Evolutionary conservation across 2,113 vertebrate genomes (phyloP), one percentile per base, ranked within the genome.

Genomic region (Enhydra lutris): DNA sequence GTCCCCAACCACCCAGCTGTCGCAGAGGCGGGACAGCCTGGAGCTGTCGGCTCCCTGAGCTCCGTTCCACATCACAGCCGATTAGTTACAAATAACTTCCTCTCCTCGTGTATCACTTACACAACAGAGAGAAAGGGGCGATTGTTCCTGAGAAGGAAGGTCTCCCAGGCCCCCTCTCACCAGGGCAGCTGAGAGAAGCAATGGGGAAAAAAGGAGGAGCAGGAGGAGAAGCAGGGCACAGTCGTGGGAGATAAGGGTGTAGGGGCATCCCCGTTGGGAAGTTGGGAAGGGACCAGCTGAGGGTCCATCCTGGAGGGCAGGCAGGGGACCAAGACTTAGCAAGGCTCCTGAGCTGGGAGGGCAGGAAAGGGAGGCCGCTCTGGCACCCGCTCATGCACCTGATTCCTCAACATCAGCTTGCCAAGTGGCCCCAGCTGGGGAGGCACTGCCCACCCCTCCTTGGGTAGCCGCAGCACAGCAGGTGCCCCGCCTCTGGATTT

Each of bases 121-220:
- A 7, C 74, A 9, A 34, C 20, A 85, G 96, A 98, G 96, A 98
- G 98, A 98, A 98, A 98, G 98, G 93, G 97, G 97, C 96, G 94
- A 98, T 98, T 98, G 98, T 99, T 98, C 97, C 96, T 93, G 95
- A 97, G 98, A 97, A 98, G 97, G 97, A 97, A 94, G 65, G 85
- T 95, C 94, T 78, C 69, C 39, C 13, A 0, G 61, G 86, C 94
- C 90, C 90, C 76, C 97, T 98, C 95, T 97, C 94, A 74, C 96
- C 97, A 81, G 95, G 97, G 92, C 97, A 95, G 98, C 98, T 97
- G 98, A 98, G 93, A 90, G 87, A n/a, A 2, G 29, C 45, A 45
- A 21, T 12, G 23, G 88, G 69, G 59, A 47, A 45, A 50, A 26
- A 23, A 63, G 52, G 83, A 36, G 61, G 59, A 65, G 34, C 31